These are phyloP conservation scores for Corvus hawaiiensis DNA, from an alignment of 2,113 vertebrate genomes.

Conservation along the genomic window DNA sequence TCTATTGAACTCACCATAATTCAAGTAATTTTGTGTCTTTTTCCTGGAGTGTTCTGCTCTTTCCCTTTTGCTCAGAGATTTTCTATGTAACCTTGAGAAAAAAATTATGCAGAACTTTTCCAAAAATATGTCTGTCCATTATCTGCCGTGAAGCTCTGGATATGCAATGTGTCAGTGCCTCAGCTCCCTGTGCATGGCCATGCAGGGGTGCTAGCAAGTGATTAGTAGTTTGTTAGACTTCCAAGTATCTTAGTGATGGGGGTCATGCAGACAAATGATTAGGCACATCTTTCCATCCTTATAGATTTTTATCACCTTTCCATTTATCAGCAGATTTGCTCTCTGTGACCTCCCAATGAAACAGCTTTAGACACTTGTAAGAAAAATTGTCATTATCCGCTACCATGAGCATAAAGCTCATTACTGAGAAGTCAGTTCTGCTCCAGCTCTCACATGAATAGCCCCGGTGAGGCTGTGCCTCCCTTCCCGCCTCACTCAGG, in stretches of 20 bases:
- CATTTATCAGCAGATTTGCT: constrained; percentile 17
- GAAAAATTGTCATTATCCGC: constrained; percentile 33
- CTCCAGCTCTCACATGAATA: constrained; percentile 2
- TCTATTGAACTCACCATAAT: not conserved
- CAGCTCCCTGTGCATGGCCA: not conserved
- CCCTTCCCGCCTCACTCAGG: not conserved
- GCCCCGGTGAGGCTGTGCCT: not conserved
- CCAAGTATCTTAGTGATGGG: not conserved
- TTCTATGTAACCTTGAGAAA: not conserved
- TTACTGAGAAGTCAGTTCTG: constrained; percentile 30
- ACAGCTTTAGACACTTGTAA: not conserved
- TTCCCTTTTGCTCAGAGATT: not conserved
- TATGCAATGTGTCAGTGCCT: not conserved
- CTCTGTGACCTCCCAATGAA: constrained; percentile 9
- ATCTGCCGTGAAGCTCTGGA: not conserved
- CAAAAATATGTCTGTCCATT: not conserved
- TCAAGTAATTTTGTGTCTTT: not conserved
- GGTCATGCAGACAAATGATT: constrained; percentile 24
- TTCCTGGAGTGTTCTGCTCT: not conserved
- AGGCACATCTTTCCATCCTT: constrained; percentile 19
- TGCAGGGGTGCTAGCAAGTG: not conserved
- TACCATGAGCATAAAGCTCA: constrained; percentile 8
- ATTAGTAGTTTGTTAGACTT: not conserved
- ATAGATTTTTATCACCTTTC: constrained; percentile 46
- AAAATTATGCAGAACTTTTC: not conserved